phyloP scores from a whole-genome alignment of 2,113 vertebrate species.

The Notechis scutatus region DNA sequence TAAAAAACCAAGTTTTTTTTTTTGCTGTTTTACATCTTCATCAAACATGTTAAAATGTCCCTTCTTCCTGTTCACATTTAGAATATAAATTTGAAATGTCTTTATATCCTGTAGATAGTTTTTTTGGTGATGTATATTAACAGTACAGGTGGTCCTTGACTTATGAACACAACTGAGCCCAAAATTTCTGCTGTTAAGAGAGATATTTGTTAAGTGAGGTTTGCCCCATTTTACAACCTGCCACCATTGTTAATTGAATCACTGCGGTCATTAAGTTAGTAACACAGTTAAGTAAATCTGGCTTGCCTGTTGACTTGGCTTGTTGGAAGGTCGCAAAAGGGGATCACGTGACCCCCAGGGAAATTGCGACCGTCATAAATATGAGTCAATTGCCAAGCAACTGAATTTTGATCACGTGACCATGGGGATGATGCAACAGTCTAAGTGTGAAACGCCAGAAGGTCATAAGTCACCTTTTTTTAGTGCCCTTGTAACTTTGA shows the following conservation, averaged over 20 bases:
- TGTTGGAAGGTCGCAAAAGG: background rate
- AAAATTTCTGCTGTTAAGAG: background rate
- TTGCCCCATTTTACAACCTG: background rate
- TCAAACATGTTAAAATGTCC: background rate
- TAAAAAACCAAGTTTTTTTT: background rate
- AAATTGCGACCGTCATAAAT: background rate
- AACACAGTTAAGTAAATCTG: background rate
- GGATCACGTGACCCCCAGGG: background rate
- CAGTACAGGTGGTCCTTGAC: background rate
- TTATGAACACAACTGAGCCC: background rate
- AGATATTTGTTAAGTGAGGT: background rate
- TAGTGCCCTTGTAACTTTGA: background rate
- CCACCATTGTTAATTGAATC: background rate
- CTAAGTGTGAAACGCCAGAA: background rate
- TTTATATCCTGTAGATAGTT: background rate
- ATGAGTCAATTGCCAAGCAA: background rate
- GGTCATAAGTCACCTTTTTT: background rate
- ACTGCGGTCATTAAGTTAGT: no score
- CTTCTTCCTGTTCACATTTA: background rate
- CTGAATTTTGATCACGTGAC: background rate
- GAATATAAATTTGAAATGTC: background rate
- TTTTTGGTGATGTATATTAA: background rate
- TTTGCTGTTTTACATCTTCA: background rate
- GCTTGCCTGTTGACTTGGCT: background rate
- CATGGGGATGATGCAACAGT: background rate